Evolutionary conservation across 37 sponge, comb jelly and placozoan species (phyloP).

Genomic region (Dysidea cf. avara): DNA sequence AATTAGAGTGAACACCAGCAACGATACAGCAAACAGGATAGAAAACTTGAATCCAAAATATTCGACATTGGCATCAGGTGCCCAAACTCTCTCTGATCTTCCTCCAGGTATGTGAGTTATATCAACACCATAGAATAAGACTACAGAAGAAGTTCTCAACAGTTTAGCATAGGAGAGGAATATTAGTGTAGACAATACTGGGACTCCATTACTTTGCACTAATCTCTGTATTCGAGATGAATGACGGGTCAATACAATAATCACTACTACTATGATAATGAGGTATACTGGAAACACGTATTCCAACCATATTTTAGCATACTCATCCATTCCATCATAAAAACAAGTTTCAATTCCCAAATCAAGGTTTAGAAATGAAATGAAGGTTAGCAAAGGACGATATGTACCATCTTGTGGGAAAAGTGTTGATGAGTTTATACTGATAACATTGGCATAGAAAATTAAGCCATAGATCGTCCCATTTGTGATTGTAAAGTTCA

Average conservation of each 20-base stretch:
- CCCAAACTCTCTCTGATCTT: constrained; percentile 12
- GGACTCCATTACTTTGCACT: too few relatives aligned
- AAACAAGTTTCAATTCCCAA: too few relatives aligned
- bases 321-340: too few relatives aligned
- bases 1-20: constrained; percentile 6
- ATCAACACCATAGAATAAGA: constrained; percentile 13
- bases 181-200: constrained; percentile 39
- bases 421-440: constrained; percentile 1
- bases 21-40: constrained; percentile 3
- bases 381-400: too few relatives aligned
- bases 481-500: constrained; percentile 33
- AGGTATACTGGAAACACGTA: too few relatives aligned
- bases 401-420: too few relatives aligned
- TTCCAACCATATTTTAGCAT: too few relatives aligned
- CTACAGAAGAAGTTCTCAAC: constrained; percentile 17
- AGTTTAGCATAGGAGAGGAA: constrained; percentile 47
- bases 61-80: constrained; percentile 24
- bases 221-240: too few relatives aligned
- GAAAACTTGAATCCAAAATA: not conserved
- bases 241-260: too few relatives aligned
- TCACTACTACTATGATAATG: too few relatives aligned
- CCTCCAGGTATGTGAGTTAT: not conserved
- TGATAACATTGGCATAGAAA: constrained; percentile 40
- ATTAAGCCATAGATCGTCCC: constrained; percentile 38
- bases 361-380: too few relatives aligned